Conservation (phyloP, 2,113 vertebrate species). For the Ginglymostoma cirratum region DNA sequence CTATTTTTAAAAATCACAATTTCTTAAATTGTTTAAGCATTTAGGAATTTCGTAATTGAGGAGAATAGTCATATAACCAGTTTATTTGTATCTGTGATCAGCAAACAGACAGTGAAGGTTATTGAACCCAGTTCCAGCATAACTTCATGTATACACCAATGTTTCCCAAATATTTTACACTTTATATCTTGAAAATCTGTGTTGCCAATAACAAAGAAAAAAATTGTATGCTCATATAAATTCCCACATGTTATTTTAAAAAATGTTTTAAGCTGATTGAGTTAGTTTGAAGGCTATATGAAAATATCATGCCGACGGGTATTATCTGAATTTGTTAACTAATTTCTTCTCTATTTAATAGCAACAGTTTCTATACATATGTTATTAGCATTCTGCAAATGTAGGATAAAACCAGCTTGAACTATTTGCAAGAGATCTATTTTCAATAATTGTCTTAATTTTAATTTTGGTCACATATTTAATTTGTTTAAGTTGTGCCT, state of each 20-base stretch:
- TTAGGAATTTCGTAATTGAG: no score
- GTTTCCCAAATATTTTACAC: not conserved
- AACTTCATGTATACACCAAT: not conserved
- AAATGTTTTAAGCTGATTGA: not conserved
- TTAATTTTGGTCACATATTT: not conserved
- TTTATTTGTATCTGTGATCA: not conserved
- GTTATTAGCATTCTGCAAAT: not conserved
- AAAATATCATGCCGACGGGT: not conserved
- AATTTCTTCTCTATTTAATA: not conserved
- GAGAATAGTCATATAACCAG: not conserved
- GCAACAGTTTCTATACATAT: not conserved
- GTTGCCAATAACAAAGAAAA: not conserved
- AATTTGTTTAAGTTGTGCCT: not conserved
- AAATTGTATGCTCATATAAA: not conserved
- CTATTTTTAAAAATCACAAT: not conserved
- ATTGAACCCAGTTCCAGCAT: not conserved
- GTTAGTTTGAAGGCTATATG: not conserved
- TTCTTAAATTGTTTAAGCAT: conserved; percentile 5
- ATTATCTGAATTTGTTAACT: not conserved
- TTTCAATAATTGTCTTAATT: not conserved
- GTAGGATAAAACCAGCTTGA: not conserved
- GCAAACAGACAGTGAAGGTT: not conserved
- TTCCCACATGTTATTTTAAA: not conserved
- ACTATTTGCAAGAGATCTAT: not conserved
- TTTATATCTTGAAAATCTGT: not conserved